phyloP scores from a whole-genome alignment of 2,797 vertebrate genomes.

The Fistularia commersonii region DNA sequence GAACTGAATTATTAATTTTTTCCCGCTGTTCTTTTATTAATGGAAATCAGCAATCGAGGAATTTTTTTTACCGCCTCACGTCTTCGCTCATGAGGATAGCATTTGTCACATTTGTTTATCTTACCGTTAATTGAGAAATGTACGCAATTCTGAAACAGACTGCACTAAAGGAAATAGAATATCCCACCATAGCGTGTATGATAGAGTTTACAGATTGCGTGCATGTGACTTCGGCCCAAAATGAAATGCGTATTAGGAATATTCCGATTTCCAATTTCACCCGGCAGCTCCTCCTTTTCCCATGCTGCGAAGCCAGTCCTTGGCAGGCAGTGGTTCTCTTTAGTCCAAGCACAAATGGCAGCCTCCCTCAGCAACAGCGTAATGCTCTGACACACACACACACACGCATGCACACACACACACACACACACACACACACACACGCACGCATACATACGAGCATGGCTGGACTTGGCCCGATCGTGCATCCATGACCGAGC shows the following conservation, averaged over 20 bases:
- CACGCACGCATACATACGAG: background rate
- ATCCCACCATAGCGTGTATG: too few species aligned
- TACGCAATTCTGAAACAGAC: too few species aligned
- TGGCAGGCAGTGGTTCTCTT: constrained; percentile 49
- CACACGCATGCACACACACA: background rate
- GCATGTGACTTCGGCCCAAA: too few species aligned
- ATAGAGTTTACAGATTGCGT: too few species aligned
- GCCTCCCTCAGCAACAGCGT: constrained; percentile 41
- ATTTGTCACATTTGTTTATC: too few species aligned
- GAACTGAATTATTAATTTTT: background rate
- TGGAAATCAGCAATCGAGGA: background rate
- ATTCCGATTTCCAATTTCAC: constrained; percentile 15
- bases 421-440: background rate
- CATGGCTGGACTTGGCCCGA: background rate
- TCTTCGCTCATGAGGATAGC: too few species aligned
- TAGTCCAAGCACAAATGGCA: constrained; percentile 61
- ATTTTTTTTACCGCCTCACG: too few species aligned
- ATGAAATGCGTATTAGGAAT: constrained; percentile 6
- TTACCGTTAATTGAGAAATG: too few species aligned
- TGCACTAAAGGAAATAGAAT: too few species aligned
- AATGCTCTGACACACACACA: constrained; percentile 45
- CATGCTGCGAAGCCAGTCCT: constrained; percentile 26
- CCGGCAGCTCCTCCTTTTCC: constrained; percentile 14
- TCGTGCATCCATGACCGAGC: constrained; percentile 21
- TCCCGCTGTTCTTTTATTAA: background rate